Conservation (phyloP, 2,113 vertebrate genomes). For the Cheirogaleus medius region DNA sequence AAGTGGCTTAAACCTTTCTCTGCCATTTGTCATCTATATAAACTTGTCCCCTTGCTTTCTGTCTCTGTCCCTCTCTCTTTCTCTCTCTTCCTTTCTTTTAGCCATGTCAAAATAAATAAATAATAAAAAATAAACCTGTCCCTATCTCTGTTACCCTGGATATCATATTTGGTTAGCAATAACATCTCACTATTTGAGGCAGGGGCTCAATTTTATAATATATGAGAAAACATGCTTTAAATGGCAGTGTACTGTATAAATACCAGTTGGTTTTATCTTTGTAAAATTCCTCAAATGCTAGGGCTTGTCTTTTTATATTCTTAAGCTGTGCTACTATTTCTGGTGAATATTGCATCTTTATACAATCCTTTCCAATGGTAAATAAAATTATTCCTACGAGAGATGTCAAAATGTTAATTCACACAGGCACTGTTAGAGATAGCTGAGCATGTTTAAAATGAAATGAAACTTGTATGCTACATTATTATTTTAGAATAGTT, state of each 20-base stretch:
- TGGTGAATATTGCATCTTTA: background rate
- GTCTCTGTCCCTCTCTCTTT: no score
- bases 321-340: background rate
- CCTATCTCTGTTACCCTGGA: background rate
- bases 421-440: background rate
- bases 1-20: background rate
- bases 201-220: background rate
- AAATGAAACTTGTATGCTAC: background rate
- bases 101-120: no score
- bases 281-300: background rate
- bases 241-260: background rate
- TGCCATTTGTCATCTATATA: background rate
- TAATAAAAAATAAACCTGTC: background rate
- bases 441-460: background rate
- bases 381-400: background rate
- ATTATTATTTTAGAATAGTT: background rate
- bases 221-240: background rate
- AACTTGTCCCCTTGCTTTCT: background rate
- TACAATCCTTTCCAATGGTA: background rate
- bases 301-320: background rate
- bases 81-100: no score
- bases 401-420: background rate
- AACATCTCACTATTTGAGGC: background rate
- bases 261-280: background rate
- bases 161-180: background rate